Conservation (phyloP, 2,797 vertebrate species). For the Artibeus jamaicensis region DNA sequence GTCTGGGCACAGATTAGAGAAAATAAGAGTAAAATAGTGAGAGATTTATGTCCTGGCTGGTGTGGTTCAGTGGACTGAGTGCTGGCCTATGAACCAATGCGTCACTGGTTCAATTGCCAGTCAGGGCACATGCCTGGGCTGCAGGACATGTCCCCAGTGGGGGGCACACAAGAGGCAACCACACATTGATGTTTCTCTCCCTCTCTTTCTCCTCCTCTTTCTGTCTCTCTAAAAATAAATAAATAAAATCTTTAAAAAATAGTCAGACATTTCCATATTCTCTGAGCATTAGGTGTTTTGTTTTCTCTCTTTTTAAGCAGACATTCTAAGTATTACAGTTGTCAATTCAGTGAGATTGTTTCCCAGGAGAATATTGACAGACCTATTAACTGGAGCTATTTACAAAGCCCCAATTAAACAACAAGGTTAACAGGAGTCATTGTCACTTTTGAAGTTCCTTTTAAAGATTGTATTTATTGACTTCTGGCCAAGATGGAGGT, state of each 20-base stretch:
- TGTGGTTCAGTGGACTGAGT: no score
- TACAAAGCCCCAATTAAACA: conserved; percentile 60
- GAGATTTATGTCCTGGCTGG: not conserved
- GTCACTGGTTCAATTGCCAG: no score
- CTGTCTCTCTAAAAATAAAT: no score
- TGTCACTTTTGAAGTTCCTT: conserved; percentile 49
- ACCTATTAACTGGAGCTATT: conserved; percentile 47
- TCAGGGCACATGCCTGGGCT: no score
- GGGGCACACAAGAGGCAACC: no score
- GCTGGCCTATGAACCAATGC: no score
- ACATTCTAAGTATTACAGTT: conserved; percentile 32
- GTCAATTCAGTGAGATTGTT: conserved; percentile 50
- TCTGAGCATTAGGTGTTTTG: not conserved
- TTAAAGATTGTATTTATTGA: no score
- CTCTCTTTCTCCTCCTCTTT: no score
- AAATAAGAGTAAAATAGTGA: not conserved
- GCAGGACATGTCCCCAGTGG: no score
- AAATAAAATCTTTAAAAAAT: not conserved
- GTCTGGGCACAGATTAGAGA: not conserved
- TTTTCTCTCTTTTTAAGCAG: not conserved
- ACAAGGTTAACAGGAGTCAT: conserved; percentile 37
- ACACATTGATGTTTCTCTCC: no score
- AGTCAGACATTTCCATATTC: not conserved
- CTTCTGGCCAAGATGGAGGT: no score
- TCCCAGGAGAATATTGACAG: conserved; percentile 44